phyloP scores from a whole-genome alignment of 2,888 invertebrate genomes.

The Drosophila picticornis region DNA sequence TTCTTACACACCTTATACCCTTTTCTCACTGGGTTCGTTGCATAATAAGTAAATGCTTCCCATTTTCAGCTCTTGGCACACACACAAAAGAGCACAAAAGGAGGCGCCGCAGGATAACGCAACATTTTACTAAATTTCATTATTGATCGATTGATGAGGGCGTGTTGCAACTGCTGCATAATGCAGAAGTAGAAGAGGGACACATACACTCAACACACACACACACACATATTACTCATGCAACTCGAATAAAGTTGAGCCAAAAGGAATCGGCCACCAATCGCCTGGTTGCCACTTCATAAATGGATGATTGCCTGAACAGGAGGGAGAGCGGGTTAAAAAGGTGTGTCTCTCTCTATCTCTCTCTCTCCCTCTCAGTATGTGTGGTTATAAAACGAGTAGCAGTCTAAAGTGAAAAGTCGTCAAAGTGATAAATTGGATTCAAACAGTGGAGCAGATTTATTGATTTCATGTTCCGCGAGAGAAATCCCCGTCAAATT shows the following conservation, averaged over 20 bases:
- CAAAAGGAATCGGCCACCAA: slow-evolving; percentile 61
- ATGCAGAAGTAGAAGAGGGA: slow-evolving; percentile 41
- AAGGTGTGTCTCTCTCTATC: neutral
- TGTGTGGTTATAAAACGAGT: slow-evolving; percentile 12
- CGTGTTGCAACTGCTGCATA: slow-evolving; percentile 21
- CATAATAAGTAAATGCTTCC: slow-evolving; percentile 33
- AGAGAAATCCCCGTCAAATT: slow-evolving; percentile 61
- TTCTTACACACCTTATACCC: neutral
- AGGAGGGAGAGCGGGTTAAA: neutral
- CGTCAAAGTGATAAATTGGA: slow-evolving; percentile 79
- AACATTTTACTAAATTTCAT: slow-evolving; percentile 76
- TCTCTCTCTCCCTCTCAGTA: slow-evolving; percentile 34
- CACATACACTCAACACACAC: neutral
- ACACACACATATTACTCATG: slow-evolving; percentile 58
- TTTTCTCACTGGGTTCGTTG: neutral
- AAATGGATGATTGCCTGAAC: slow-evolving; percentile 50
- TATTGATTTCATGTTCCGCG: slow-evolving; percentile 70
- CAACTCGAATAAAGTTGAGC: slow-evolving; percentile 70
- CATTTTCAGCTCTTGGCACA: slow-evolving; percentile 41
- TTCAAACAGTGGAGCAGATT: slow-evolving; percentile 78
- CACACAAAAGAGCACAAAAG: slow-evolving; percentile 31
- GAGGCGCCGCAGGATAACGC: slow-evolving; percentile 55
- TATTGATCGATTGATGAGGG: slow-evolving; percentile 64
- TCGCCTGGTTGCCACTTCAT: slow-evolving; percentile 65
- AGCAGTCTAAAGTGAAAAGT: slow-evolving; percentile 42